Evolutionary conservation across 2,797 vertebrate genomes (phyloP).

Genomic region (Enteromius radiatus): DNA sequence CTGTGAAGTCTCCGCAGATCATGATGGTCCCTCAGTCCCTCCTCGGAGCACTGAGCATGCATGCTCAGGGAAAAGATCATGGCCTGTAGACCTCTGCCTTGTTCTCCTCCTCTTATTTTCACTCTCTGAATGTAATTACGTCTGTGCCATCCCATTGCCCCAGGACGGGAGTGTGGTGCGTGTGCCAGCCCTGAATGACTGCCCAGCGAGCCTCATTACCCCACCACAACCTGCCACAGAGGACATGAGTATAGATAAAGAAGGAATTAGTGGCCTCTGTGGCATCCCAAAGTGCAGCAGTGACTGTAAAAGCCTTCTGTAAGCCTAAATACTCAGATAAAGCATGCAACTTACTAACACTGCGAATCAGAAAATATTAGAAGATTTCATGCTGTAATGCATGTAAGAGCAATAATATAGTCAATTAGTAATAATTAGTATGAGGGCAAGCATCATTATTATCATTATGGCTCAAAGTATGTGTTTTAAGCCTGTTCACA

Average conservation of each 20-base stretch:
- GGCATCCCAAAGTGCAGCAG: conserved; percentile 60
- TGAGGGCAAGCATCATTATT: neutral
- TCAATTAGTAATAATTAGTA: neutral
- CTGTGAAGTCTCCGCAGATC: conserved; percentile 32
- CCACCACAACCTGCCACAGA: conserved; percentile 71
- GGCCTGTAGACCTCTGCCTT: conserved; percentile 57
- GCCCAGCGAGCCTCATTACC: conserved; percentile 81
- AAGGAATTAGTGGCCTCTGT: conserved; percentile 52
- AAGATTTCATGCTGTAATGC: neutral
- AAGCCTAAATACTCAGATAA: neutral
- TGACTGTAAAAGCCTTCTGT: neutral
- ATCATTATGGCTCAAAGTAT: neutral
- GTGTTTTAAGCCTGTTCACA: neutral
- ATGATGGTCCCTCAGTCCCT: neutral
- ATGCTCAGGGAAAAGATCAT: conserved; percentile 58
- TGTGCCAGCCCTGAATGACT: conserved; percentile 68
- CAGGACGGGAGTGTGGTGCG: conserved; percentile 61
- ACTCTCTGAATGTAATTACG: conserved; percentile 75
- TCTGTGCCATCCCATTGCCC: conserved; percentile 65
- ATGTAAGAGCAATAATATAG: neutral
- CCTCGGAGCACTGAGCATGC: conserved; percentile 18
- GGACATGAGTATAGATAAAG: conserved; percentile 77
- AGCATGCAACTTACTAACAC: neutral
- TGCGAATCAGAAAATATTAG: neutral
- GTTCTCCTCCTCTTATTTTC: conserved; percentile 51